phyloP scores from a whole-genome alignment of 2,113 vertebrate species.

The Laticauda laticaudata region DNA sequence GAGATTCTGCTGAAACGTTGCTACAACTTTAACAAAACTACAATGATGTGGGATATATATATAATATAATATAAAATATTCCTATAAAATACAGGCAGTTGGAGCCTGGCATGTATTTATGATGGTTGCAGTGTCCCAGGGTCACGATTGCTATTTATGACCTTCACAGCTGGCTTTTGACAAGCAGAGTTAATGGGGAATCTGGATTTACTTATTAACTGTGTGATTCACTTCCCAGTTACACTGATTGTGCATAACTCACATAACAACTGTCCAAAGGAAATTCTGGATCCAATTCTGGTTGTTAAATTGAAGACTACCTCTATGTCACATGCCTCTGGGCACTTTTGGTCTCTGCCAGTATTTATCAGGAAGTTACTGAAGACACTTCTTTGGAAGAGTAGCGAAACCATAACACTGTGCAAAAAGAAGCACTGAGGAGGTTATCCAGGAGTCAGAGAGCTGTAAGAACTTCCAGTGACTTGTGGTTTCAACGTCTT shows the following conservation, averaged over 20 bases:
- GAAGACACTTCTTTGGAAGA: background rate
- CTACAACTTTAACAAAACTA: too few relatives aligned
- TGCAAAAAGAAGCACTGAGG: background rate
- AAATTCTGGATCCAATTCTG: background rate
- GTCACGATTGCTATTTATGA: background rate
- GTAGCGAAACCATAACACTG: background rate
- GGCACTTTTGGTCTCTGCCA: background rate
- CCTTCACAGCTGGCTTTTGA: background rate
- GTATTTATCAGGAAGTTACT: background rate
- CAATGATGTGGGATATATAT: too few relatives aligned
- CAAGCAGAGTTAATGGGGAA: background rate
- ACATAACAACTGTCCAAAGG: background rate
- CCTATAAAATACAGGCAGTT: background rate
- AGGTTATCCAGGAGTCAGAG: conserved; percentile 12
- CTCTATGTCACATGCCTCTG: background rate
- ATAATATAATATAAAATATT: too few relatives aligned
- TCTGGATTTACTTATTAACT: background rate
- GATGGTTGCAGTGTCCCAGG: background rate
- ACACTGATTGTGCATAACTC: background rate
- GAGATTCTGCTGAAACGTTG: too few relatives aligned
- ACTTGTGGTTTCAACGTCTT: background rate
- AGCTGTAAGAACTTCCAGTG: background rate
- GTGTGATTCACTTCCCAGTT: background rate
- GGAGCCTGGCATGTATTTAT: background rate
- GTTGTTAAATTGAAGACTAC: background rate